Conservation (phyloP, 2,888 invertebrate genomes). For the Exocentrus adspersus region DNA sequence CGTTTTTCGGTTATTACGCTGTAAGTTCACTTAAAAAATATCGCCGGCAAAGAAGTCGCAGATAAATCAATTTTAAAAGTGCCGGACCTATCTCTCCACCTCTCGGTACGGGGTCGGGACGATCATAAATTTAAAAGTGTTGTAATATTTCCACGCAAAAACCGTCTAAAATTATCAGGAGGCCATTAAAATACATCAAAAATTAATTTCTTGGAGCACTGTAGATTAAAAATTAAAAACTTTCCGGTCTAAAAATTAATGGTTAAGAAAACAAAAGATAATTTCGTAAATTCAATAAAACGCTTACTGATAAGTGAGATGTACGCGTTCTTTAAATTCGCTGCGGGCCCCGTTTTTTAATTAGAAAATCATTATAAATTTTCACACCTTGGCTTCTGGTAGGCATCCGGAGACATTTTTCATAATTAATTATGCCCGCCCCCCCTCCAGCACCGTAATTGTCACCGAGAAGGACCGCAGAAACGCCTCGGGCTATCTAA, state of each 20-base stretch:
- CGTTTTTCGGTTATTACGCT: constrained; percentile 7
- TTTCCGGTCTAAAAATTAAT: constrained; percentile 62
- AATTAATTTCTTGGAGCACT: constrained; percentile 58
- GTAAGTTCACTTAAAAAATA: constrained; percentile 18
- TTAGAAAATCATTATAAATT: constrained; percentile 57
- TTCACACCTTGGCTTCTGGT: constrained; percentile 53
- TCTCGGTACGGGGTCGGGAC: constrained; percentile 11
- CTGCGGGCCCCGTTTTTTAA: constrained; percentile 52
- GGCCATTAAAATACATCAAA: constrained; percentile 58
- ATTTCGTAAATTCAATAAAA: constrained; percentile 62
- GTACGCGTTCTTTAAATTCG: constrained; percentile 45
- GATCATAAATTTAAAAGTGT: constrained; percentile 44
- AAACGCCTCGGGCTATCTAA: not conserved
- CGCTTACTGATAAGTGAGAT: constrained; percentile 49
- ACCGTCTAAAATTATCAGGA: constrained; percentile 50
- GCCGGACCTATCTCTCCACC: constrained; percentile 27
- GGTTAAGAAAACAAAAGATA: constrained; percentile 64
- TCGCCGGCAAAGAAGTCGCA: constrained; percentile 8
- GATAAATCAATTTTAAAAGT: constrained; percentile 34
- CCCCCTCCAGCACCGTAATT: constrained; percentile 31
- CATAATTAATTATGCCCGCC: constrained; percentile 54
- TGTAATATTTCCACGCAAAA: constrained; percentile 46
- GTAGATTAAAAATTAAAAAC: constrained; percentile 63
- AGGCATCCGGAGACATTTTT: constrained; percentile 51
- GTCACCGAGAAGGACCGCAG: not conserved